phyloP scores from a whole-genome alignment of 2,797 vertebrate species.

The Antrozous pallidus region DNA sequence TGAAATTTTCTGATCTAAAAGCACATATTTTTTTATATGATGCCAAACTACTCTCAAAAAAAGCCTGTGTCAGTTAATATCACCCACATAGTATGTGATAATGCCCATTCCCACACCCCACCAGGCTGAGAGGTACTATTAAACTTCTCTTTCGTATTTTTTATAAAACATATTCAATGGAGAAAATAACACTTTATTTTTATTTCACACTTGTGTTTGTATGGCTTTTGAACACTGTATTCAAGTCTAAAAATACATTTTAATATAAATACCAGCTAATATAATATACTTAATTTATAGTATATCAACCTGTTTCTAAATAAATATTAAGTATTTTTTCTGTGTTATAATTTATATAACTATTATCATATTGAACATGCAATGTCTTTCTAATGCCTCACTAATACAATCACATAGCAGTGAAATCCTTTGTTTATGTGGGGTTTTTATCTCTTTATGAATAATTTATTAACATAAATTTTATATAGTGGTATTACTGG shows the following conservation, averaged over 20 bases:
- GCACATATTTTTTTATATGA: background rate
- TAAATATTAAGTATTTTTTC: background rate
- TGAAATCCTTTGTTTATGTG: background rate
- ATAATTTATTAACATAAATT: constrained; percentile 23
- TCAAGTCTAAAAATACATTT: constrained; percentile 12
- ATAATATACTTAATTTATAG: background rate
- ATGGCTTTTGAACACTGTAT: background rate
- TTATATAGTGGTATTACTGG: background rate
- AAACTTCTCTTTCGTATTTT: background rate
- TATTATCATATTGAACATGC: background rate
- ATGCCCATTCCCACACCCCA: background rate
- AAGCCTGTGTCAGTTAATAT: background rate
- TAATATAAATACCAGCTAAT: background rate
- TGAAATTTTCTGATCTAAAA: background rate
- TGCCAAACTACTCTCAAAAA: background rate
- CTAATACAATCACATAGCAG: background rate
- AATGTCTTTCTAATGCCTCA: background rate
- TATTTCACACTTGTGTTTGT: background rate
- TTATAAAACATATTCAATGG: background rate
- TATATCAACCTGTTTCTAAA: background rate
- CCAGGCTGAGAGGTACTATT: background rate
- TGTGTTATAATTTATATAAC: background rate
- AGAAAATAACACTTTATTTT: background rate
- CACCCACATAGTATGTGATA: background rate
- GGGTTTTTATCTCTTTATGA: background rate